Base-by-base conservation (phyloP, 2,797 vertebrate species). In the Erethizon dorsatum region DNA sequence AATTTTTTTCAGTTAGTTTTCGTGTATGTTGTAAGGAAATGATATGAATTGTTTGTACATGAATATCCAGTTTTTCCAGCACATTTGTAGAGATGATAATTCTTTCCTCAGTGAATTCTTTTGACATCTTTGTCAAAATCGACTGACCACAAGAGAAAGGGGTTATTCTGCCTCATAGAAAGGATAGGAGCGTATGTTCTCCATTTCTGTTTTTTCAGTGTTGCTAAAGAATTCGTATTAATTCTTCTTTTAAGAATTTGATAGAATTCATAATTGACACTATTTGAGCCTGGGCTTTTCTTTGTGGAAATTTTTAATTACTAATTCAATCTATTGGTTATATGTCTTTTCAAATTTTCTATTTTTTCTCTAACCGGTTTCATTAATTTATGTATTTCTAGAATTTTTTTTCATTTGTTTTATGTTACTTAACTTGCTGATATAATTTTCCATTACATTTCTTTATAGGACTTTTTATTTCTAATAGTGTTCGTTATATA, bases 341-440 rank as follows among this genome's bases (percentile, higher is more conserved):
- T n/a, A 75, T 3, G 1, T 69, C n/a, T 69, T 28, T 78, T 28
- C 31, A 41, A 88, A 85, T 24, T 17, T 80, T 83, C 13, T 65
- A 47, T 73, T 71, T 33, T 79, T 84, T 28, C 33, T 59, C 87
- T 69, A 50, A 75, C 88, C 6, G 22, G 5, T 82, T 86, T 95
- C 54, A 61, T 79, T 90, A 78, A 10, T 83, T 82, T 78, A 3
- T 75, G 26, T 78, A 28, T 79, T 88, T 65, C 54, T 75, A 67
- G 33, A 24, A 91, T 92, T 88, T 95, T 75, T 87, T 67, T 22
- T n/a, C 14, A 67, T 88, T 71, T 94, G 52, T 65, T 37, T 57
- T 59, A 28, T 80, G 59, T 50, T 65, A 71, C 52, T 26, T 45
- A 79, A 57, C 31, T 67, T 57, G n/a, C 57, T 94, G 47, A 63